These are phyloP conservation scores for Hylaea fasciaria DNA, from an alignment of 2,888 invertebrate genomes.

Conservation along the genomic window DNA sequence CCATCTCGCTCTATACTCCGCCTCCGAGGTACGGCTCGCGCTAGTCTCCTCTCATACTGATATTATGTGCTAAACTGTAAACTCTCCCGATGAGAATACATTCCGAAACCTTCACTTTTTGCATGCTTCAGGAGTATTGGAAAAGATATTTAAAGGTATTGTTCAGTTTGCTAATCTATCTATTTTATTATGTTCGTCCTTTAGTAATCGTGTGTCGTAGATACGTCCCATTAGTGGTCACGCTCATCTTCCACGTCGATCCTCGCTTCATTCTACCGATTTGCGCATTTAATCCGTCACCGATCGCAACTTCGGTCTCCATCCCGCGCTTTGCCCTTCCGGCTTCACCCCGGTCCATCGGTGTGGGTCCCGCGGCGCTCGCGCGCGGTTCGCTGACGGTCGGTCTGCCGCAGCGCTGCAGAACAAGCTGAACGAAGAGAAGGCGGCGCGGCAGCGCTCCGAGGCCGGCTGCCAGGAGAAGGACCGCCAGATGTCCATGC, in stretches of 20 bases:
- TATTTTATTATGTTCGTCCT: conserved; percentile 37
- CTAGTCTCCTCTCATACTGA: conserved; percentile 60
- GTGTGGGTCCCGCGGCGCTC: conserved; percentile 16
- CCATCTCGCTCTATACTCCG: conserved; percentile 24
- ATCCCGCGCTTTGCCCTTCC: background rate
- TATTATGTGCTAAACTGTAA: conserved; percentile 61
- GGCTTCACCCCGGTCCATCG: conserved; percentile 16
- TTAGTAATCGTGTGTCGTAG: conserved; percentile 35
- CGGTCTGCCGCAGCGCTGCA: conserved; percentile 88
- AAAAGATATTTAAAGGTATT: conserved; percentile 88
- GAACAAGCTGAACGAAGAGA: conserved; percentile 96
- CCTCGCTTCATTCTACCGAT: conserved; percentile 1
- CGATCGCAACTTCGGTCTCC: background rate
- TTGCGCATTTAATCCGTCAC: conserved; percentile 1
- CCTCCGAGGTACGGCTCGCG: conserved; percentile 48
- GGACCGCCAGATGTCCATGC: conserved; percentile 97
- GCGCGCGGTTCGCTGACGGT: conserved; percentile 13
- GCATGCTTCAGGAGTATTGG: conserved; percentile 88
- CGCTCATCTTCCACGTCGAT: conserved; percentile 3
- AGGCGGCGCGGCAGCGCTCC: conserved; percentile 92
- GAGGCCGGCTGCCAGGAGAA: conserved; percentile 95
- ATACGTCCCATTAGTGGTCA: conserved; percentile 27
- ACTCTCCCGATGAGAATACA: conserved; percentile 58
- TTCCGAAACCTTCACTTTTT: conserved; percentile 75
- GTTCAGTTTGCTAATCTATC: conserved; percentile 73